phyloP scores from a whole-genome alignment of 2,888 invertebrate genomes.

The Tachina grossa region DNA sequence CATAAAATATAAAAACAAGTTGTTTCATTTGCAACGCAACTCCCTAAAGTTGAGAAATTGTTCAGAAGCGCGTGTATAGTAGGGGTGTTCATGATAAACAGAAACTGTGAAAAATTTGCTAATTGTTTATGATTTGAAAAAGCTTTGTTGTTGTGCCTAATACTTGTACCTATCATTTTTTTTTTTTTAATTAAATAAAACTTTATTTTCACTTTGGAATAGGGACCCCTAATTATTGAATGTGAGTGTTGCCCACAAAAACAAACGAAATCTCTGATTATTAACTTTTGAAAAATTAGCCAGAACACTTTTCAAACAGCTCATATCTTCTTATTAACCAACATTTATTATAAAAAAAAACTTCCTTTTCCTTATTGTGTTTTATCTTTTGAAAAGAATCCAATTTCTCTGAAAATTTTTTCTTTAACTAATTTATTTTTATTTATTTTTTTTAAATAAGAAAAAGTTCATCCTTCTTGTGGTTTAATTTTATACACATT shows the following conservation, averaged over 20 bases:
- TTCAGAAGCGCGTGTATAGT: slow-evolving; percentile 29
- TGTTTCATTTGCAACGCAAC: slow-evolving; percentile 36
- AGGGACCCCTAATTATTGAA: neutral
- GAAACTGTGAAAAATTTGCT: too few species aligned
- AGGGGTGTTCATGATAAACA: slow-evolving; percentile 3
- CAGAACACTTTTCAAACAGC: neutral
- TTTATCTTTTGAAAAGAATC: neutral
- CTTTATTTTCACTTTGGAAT: neutral
- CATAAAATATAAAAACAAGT: slow-evolving; percentile 12
- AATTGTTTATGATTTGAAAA: too few species aligned
- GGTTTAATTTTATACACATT: slow-evolving; percentile 42
- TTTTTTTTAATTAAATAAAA: too few species aligned
- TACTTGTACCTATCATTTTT: too few species aligned
- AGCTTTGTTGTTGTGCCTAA: too few species aligned
- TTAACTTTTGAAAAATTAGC: neutral
- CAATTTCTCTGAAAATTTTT: neutral
- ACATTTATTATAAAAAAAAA: slow-evolving; percentile 17
- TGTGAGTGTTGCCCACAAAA: neutral
- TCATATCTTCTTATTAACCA: slow-evolving; percentile 20
- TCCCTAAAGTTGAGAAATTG: neutral
- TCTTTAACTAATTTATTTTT: slow-evolving; percentile 53
- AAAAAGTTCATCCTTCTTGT: slow-evolving; percentile 11
- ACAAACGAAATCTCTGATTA: neutral
- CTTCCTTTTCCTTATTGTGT: neutral
- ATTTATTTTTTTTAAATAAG: slow-evolving; percentile 32